Base-by-base conservation (phyloP, 2,888 invertebrate genomes). In the Gerris lacustris region DNA sequence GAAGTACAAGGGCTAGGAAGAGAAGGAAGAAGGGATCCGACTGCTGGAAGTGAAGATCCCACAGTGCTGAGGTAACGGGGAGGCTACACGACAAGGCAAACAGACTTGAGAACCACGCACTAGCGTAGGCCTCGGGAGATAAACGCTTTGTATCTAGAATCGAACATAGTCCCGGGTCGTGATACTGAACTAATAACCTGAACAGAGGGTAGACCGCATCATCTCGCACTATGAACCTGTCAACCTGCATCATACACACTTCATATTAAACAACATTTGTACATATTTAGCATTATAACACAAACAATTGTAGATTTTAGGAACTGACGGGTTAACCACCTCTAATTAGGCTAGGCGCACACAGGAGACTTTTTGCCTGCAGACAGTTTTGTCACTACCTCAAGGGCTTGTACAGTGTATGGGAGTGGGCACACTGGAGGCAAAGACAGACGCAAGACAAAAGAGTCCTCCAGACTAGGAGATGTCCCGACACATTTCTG, bases 31-130 rank as follows among this genome's bases (percentile, higher is more conserved):
- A 99, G 9, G 96, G 95, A 83, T 99, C 97, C 31, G 92, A 89
- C 79, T 93, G 90, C 82, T 96, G 96, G 79, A 98, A 93, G 80
- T 96, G 96, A 73, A 95, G 85, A 83, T 98, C 97, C 97, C 97
- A 98, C 90, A 98, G 92, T 75, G 89, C 88, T 70, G 92, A 87
- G 62, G 92, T 90, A 15, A 95, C 94, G 76, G 91, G 89, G 72
- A 96, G 84, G 76, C 85, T 87, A 80, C 96, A 95, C 18, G 89
- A 89, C 6, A 90, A 89, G 15, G 96, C 90, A 82, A 97, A 97
- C 67, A 98, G 82, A 63, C 92, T 92, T 78, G 89, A 88, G 77
- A 96, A 89, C 97, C 97, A 98, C 72, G 87, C 84, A 78, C 88
- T 83, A 73, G 93, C 91, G 82, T 95, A 99, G 75, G 89, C 84